phyloP scores from a whole-genome alignment of 2,113 vertebrate species.

The Neolamprologus devosi region DNA sequence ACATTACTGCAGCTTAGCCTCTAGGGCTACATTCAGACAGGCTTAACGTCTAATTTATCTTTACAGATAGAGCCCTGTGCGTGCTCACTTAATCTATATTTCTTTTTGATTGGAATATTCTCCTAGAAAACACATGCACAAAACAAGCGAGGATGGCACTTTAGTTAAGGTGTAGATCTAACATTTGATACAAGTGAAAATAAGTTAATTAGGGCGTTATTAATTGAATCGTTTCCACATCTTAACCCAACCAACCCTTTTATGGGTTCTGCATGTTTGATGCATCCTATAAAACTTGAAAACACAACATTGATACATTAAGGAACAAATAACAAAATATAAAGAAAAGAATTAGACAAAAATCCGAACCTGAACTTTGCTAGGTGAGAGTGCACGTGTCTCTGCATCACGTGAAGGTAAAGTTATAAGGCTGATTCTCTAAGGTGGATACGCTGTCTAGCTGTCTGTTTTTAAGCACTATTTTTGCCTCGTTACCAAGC shows the following conservation, averaged over 20 bases:
- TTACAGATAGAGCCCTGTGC: not conserved
- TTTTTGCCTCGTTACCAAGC: conserved; percentile 6
- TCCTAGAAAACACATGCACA: not conserved
- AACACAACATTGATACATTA: not conserved
- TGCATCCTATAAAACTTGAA: not conserved
- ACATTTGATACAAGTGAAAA: not conserved
- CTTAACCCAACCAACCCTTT: not conserved
- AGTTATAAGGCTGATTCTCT: not conserved
- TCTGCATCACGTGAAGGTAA: not conserved
- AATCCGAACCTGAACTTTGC: not conserved
- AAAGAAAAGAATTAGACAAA: not conserved
- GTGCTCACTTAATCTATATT: not conserved
- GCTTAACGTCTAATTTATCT: not conserved
- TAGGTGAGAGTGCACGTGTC: not conserved
- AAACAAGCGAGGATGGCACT: not conserved
- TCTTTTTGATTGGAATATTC: not conserved
- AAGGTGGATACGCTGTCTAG: not conserved
- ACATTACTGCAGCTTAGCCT: not conserved
- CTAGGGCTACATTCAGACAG: not conserved
- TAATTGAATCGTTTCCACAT: not conserved
- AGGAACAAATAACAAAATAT: fast-evolving
- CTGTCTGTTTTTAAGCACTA: not conserved
- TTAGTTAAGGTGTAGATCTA: not conserved
- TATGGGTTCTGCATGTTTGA: not conserved
- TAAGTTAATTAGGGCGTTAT: not conserved